phyloP scores from a whole-genome alignment of 2,888 invertebrate species.

The Synergus itoensis region DNA sequence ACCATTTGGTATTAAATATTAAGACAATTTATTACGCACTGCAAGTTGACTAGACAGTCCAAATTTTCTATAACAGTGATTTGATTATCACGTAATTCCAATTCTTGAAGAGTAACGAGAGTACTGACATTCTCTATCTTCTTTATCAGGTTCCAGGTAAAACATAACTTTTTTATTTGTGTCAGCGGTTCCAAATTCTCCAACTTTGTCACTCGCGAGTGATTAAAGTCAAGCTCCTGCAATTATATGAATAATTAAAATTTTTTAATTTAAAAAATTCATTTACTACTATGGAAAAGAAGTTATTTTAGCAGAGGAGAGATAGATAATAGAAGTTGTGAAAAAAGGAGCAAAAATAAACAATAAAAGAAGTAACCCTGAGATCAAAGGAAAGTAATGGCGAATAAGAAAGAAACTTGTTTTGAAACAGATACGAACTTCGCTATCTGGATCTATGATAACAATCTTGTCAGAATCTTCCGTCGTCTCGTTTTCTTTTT shows the following conservation, averaged over 20 bases:
- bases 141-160: conserved; percentile 97
- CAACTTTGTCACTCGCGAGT: conserved; percentile 90
- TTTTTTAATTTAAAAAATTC: background rate
- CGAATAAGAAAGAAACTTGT: conserved; percentile 30
- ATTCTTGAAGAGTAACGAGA: conserved; percentile 87
- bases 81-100: conserved; percentile 99
- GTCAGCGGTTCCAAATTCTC: conserved; percentile 89
- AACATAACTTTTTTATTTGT: conserved; percentile 88
- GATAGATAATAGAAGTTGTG: conserved; percentile 19
- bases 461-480: conserved; percentile 82
- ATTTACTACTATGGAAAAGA: background rate
- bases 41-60: conserved; percentile 90
- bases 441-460: conserved; percentile 83
- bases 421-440: conserved; percentile 65
- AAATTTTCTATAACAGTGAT: conserved; percentile 95
- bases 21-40: conserved; percentile 82
- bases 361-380: background rate
- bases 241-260: conserved; percentile 49
- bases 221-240: conserved; percentile 91
- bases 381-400: background rate
- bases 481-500: conserved; percentile 60
- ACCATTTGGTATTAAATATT: background rate
- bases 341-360: conserved; percentile 24
- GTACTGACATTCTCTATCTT: conserved; percentile 93
- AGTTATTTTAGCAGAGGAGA: conserved; percentile 12